phyloP scores from a whole-genome alignment of 2,888 invertebrate species.

The Limnephilus lunatus region DNA sequence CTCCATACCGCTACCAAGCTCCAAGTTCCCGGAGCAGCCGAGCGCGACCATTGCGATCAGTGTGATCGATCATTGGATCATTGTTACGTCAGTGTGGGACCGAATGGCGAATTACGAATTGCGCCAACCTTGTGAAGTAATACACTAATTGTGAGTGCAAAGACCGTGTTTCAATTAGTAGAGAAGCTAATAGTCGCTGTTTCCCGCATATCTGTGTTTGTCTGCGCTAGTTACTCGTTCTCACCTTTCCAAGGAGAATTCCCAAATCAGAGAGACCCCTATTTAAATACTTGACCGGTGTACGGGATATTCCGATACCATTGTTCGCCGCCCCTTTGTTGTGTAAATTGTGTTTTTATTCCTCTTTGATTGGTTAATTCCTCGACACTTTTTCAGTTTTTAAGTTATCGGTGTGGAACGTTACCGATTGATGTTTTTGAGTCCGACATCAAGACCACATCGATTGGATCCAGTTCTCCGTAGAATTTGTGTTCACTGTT shows the following conservation, averaged over 20 bases:
- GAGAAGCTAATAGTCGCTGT: constrained; percentile 3
- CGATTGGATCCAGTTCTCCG: constrained; percentile 25
- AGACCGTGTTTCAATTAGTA: constrained; percentile 31
- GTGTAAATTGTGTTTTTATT: constrained; percentile 61
- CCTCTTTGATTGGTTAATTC: not conserved
- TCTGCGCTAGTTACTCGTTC: constrained; percentile 21
- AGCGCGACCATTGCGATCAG: constrained; percentile 11
- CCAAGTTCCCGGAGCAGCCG: constrained; percentile 28
- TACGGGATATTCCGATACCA: constrained; percentile 67
- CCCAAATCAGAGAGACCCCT: not conserved
- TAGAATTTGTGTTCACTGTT: constrained; percentile 29
- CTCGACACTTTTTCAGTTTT: constrained; percentile 14
- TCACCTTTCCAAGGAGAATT: constrained; percentile 6
- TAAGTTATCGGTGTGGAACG: not conserved
- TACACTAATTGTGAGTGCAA: constrained; percentile 45
- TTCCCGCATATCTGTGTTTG: constrained; percentile 32
- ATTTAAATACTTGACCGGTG: constrained; percentile 6
- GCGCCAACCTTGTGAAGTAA: constrained; percentile 47
- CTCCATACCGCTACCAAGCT: not conserved
- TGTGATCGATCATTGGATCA: constrained; percentile 22
- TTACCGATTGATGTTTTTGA: not conserved
- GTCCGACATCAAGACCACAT: not conserved
- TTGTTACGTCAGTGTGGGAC: constrained; percentile 40
- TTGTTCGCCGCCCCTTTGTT: constrained; percentile 68
- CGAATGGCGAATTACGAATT: constrained; percentile 29